These are phyloP conservation scores for Epinephelus coioides DNA, from an alignment of 2,797 vertebrate species.

Conservation along the genomic window DNA sequence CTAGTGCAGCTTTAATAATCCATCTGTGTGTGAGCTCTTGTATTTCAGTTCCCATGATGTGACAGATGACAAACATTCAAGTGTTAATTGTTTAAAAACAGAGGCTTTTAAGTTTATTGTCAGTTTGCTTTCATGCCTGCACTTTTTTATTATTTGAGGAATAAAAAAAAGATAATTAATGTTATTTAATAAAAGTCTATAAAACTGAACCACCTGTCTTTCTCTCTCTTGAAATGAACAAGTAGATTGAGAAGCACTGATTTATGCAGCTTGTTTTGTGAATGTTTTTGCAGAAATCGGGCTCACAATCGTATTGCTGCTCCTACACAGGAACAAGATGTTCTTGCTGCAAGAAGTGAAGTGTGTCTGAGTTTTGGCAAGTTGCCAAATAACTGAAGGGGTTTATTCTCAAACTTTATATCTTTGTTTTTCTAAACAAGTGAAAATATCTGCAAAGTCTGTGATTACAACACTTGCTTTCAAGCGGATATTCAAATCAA, in stretches of 20 bases:
- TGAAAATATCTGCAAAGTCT: neutral
- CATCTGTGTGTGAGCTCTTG: neutral
- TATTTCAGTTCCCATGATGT: conserved; percentile 23
- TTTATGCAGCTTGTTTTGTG: neutral
- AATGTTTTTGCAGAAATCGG: conserved; percentile 4
- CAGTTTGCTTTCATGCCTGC: conserved; percentile 38
- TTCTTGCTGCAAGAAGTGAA: neutral
- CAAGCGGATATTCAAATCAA: no score
- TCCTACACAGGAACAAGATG: conserved; percentile 35
- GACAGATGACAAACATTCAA: neutral
- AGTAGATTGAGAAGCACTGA: neutral
- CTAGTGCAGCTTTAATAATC: conserved; percentile 35
- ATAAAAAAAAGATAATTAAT: conserved; percentile 38
- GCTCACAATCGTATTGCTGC: neutral
- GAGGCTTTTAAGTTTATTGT: conserved; percentile 3
- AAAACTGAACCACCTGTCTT: conserved; percentile 14
- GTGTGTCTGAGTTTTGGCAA: conserved; percentile 5
- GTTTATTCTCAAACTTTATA: conserved; percentile 7
- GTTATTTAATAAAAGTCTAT: conserved; percentile 62
- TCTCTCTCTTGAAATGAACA: conserved; percentile 8
- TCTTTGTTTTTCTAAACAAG: neutral
- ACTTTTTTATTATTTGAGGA: conserved; percentile 47
- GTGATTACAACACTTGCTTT: neutral
- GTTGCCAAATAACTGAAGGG: conserved; percentile 10
- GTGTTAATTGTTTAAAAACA: conserved; percentile 3